A percentile compares a stretch with the other conserved stretches of the same genome.
phyloP scores from a whole-genome alignment of 2,113 vertebrate genomes.

The Paracanthobrama guichenoti region DNA sequence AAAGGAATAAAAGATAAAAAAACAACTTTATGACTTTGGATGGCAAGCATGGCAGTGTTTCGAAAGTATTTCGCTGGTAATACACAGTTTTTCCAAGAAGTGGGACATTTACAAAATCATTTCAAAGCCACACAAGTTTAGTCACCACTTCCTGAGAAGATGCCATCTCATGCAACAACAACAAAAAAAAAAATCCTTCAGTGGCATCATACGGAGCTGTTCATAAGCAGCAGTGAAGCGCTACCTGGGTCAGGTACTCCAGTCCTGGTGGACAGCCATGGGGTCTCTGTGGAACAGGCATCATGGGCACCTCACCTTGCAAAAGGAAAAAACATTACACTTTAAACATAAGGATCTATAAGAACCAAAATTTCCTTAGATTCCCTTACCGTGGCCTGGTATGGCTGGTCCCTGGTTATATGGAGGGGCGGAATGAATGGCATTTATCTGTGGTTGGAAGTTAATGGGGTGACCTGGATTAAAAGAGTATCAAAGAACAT shows the following conservation, averaged over 20 bases:
- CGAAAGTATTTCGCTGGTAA: background rate
- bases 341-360: background rate
- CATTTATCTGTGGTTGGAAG: constrained; percentile 40
- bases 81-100: background rate
- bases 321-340: background rate
- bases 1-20: background rate
- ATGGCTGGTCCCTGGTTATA: constrained; percentile 30
- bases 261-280: constrained; percentile 64
- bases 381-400: constrained; percentile 36
- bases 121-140: background rate
- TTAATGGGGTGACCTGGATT: constrained; percentile 25
- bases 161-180: background rate
- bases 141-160: constrained; percentile 19
- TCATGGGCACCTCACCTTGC: constrained; percentile 41
- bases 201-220: background rate
- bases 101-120: background rate
- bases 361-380: too few relatives aligned
- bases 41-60: background rate
- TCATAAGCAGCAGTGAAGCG: background rate
- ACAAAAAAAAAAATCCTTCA: background rate
- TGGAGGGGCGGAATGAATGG: background rate
- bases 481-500: background rate
- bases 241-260: constrained; percentile 64
- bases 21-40: background rate
- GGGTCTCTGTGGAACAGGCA: constrained; percentile 53